Base-by-base conservation (phyloP, 2,797 vertebrate genomes). In the Sebastes minor region DNA sequence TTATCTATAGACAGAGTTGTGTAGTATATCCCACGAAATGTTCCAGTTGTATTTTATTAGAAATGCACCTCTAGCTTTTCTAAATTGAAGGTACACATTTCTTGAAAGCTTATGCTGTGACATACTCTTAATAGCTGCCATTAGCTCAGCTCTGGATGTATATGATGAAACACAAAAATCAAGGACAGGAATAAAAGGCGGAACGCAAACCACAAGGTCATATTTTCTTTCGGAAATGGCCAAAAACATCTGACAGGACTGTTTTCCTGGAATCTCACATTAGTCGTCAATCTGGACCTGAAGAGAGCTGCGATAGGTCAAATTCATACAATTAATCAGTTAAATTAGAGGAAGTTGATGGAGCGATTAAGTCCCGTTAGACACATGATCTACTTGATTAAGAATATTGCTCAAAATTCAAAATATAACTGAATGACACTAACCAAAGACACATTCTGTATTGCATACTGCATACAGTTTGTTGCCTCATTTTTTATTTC, bases 41-140 rank as follows among this genome's bases (percentile, higher is more conserved):
- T 16, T 25, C 8, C 25, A 65, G 18, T 35, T 59, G 14, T 8
- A 46, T 74, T 63, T 64, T 1, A 20, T 32, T 11, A 11, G 49
- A 76, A 65, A 42, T 12, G 11, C 4, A 13, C 10, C 18, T 61
- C 8, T 32, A 52, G 16, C 30, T 57, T 67, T 77, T 73, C 5
- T 27, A 61, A 20, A 32, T 59, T 30, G 20, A 74, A 62, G 30
- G 38, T 55, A 42, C 11, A 62, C 18, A 55, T 66, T 59, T 30
- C 16, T 25, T 10, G 0, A 60, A 27, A 56, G 30, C 9, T 42
- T 28, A 10, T 16, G 20, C 60, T 69, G 3, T 75, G 65, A 85
- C 73, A 87, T 78, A 83, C 59, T 18, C 64, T 57, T 83, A 80
- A 78, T 72, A 62, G 57, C 38, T 68, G 49, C 83, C 73, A 83